Evolutionary conservation across 2,888 invertebrate genomes (phyloP).

Genomic region (Apodemia zela): DNA sequence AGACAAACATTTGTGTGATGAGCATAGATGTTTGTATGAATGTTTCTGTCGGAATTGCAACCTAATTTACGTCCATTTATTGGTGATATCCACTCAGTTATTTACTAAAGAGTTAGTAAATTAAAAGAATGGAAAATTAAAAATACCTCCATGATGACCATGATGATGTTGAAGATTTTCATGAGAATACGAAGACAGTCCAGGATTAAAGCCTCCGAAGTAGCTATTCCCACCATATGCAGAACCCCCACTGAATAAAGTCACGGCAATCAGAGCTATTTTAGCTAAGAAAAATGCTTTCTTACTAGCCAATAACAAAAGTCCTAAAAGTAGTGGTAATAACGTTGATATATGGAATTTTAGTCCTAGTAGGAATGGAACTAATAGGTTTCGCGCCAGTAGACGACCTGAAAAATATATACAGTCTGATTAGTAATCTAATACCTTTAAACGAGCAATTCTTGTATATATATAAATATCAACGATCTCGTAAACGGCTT

Average conservation of each 20-base stretch:
- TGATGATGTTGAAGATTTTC: slow-evolving; percentile 52
- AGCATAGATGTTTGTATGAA: too few relatives aligned
- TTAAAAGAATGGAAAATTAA: not conserved
- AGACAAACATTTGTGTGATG: too few relatives aligned
- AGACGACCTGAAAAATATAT: slow-evolving; percentile 82
- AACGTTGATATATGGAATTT: slow-evolving; percentile 89
- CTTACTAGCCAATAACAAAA: slow-evolving; percentile 86
- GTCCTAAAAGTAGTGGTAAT: slow-evolving; percentile 86
- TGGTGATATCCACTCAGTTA: too few relatives aligned
- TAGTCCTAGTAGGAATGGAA: slow-evolving; percentile 88
- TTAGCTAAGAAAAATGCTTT: slow-evolving; percentile 89
- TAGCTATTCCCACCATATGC: slow-evolving; percentile 61
- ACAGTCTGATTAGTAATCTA: slow-evolving; percentile 14
- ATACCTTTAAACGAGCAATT: too few relatives aligned
- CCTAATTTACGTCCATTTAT: too few relatives aligned
- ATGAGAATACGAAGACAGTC: slow-evolving; percentile 56
- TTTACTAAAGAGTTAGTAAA: too few relatives aligned
- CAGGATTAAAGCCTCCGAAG: slow-evolving; percentile 41
- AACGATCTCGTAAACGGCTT: too few relatives aligned
- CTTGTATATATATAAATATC: too few relatives aligned
- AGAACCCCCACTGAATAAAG: slow-evolving; percentile 82
- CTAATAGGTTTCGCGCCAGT: slow-evolving; percentile 85
- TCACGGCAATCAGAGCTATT: slow-evolving; percentile 85
- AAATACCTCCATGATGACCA: slow-evolving; percentile 58
- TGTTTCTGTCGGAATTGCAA: too few relatives aligned